Conservation (phyloP, 2,888 invertebrate genomes). For the Bembecia ichneumoniformis region DNA sequence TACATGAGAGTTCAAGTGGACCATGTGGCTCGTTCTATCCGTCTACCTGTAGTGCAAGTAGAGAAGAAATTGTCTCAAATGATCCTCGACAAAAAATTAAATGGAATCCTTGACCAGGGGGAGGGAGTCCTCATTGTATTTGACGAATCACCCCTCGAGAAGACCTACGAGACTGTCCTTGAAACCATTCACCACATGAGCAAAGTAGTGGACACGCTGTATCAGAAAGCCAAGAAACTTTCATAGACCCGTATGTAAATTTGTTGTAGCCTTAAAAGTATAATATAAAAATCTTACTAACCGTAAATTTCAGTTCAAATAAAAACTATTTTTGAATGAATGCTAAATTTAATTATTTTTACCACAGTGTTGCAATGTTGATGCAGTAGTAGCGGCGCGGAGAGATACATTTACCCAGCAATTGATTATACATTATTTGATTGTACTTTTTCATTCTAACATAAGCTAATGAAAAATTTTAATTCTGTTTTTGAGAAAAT, state of each 20-base stretch:
- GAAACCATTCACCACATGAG: conserved; percentile 99
- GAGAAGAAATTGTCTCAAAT: conserved; percentile 99
- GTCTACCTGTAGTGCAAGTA: conserved; percentile 89
- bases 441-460: conserved; percentile 47
- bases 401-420: conserved; percentile 15
- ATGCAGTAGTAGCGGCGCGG: conserved; percentile 14
- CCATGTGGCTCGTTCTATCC: conserved; percentile 92
- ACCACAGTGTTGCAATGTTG: conserved; percentile 28
- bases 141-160: conserved; percentile 94
- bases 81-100: conserved; percentile 98
- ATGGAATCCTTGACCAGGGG: conserved; percentile 98
- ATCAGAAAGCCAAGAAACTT: conserved; percentile 98
- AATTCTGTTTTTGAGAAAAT: conserved; percentile 69
- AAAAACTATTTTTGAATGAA: conserved; percentile 51
- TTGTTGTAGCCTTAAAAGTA: conserved; percentile 62
- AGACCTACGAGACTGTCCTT: conserved; percentile 97
- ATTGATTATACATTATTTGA: conserved; percentile 48
- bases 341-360: conserved; percentile 44
- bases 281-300: conserved; percentile 57
- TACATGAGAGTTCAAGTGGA: conserved; percentile 96
- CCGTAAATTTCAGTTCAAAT: conserved; percentile 56
- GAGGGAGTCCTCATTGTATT: conserved; percentile 98
- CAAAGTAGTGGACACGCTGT: conserved; percentile 98
- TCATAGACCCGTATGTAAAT: conserved; percentile 75
- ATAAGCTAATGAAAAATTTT: conserved; percentile 66